Evolutionary conservation across 2,113 vertebrate species (phyloP), one percentile per base, ranked within the genome.

Genomic region (Leptosomus discolor): DNA sequence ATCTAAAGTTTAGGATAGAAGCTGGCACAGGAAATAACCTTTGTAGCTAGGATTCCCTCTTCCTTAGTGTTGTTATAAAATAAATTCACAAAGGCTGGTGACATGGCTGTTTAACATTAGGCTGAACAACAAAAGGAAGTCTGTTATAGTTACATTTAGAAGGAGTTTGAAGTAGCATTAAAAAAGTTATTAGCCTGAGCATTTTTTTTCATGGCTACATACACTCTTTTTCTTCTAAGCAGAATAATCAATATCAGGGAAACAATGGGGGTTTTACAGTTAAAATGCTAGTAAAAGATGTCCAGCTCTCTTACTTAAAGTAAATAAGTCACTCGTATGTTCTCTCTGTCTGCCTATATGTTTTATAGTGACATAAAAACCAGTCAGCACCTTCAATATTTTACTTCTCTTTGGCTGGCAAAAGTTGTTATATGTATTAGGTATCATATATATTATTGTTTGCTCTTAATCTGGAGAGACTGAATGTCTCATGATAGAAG

Each of bases 201-300:
- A 50, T 92, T 97, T 90, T 61, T 95, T 86, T 91, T 91, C n/a
- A 20, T 90, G 58, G 43, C 57, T 88, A 29, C 32, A 65, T 79
- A 79, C 94, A 75, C 37, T 37, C 37, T 48, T 77, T 79, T 87
- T 71, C 27, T 94, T 85, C 57, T 88, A 90, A 85, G 51, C 58
- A 92, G 56, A 80, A 23, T 81, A 91, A 82, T 65, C 5, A 3
- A 8, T 23, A 57, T 78, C 36, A 69, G 69, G 41, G 57, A 94
- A 94, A 89, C 23, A 63, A n/a, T 43, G 13, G 15, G 11, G 19
- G 0, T 34, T 58, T 89, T 91, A 56, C 56, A 78, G 46, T 87
- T 82, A 57, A 92, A 90, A 53, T 57, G 29, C 68, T 71, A 73
- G 54, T 94, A 65, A 95, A 95, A 79, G 32, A 79, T 50, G 29